Evolutionary conservation across 2,113 vertebrate species (phyloP).

Genomic region (Pseudopodoces humilis): DNA sequence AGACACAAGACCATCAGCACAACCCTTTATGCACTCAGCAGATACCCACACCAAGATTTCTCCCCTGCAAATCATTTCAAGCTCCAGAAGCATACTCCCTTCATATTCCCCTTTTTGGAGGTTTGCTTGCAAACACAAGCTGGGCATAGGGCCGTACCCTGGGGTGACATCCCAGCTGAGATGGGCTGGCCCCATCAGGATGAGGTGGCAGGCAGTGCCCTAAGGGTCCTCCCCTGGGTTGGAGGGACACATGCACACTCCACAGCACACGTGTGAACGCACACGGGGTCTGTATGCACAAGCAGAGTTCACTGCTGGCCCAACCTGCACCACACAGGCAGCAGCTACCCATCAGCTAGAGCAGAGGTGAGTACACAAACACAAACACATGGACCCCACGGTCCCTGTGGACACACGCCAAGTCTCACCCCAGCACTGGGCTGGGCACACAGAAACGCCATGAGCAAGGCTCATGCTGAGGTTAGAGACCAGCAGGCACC

Average conservation of each 20-base stretch:
- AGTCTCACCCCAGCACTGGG: conserved; percentile 16
- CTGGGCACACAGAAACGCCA: background rate
- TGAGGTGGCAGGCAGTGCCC: background rate
- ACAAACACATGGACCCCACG: background rate
- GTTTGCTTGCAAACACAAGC: background rate
- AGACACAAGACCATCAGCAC: background rate
- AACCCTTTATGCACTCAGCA: background rate
- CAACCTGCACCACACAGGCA: rapidly evolving
- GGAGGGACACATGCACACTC: conserved; percentile 8
- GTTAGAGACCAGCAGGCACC: conserved; percentile 38
- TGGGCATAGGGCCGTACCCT: background rate
- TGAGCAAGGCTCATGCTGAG: conserved; percentile 53
- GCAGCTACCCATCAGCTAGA: background rate
- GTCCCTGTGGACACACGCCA: background rate
- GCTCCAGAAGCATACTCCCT: background rate
- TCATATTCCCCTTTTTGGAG: rapidly evolving
- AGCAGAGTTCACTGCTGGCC: background rate
- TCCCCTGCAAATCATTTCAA: background rate
- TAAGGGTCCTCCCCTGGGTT: background rate
- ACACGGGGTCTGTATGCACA: background rate
- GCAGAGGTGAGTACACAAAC: background rate
- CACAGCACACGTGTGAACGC: background rate
- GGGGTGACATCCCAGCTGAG: rapidly evolving
- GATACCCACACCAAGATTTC: background rate
- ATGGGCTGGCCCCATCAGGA: rapidly evolving